Base-by-base conservation (phyloP, 2,888 invertebrate species). In the Stenurella melanura region DNA sequence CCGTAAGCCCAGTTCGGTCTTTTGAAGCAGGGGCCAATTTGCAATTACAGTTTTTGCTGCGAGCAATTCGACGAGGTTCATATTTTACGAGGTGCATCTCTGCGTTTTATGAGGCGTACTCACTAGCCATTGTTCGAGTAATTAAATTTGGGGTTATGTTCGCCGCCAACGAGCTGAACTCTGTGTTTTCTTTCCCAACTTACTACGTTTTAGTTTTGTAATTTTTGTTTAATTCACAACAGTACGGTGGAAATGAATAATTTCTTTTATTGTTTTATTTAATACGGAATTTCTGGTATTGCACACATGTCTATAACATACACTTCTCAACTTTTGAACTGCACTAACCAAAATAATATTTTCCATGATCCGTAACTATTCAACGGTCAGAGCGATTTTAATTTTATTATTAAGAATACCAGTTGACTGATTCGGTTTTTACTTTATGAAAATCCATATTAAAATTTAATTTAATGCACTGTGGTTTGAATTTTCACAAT, bases 61-160 rank as follows among this genome's bases (percentile, higher is more conserved):
- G 69, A 81, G 85, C 84, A 85, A 85, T 86, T 86, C 86, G 84
- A 81, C 80, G 83, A 81, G 83, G 84, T 85, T 86, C 84, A 87
- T 87, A 87, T 87, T 87, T 87, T 87, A 87, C 83, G 87, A 84
- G 84, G 83, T 85, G 86, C 86, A 86, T 85, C 85, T 83, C 83
- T 83, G 84, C 84, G 84, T 85, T 87, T 87, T 87, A 87, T 85
- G 87, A 84, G 78, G 81, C 82, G 81, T 77, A 83, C 82, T 84
- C 82, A 82, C 79, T 83, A 79, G 79, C 82, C 83, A 84, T 85
- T 85, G 84, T 85, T 85, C 85, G 83, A 81, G 83, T 85, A 86
- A 87, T 87, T 87, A 86, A 85, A 83, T 85, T 84, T 81, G 77
- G 77, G 79, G 82, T 82, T 82, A 81, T 82, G 78, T 81, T 80